Percentiles rank a stretch among this genome's conserved stretches.
Evolutionary conservation across 2,113 vertebrate species (phyloP).

Genomic region (Catharus minimus): DNA sequence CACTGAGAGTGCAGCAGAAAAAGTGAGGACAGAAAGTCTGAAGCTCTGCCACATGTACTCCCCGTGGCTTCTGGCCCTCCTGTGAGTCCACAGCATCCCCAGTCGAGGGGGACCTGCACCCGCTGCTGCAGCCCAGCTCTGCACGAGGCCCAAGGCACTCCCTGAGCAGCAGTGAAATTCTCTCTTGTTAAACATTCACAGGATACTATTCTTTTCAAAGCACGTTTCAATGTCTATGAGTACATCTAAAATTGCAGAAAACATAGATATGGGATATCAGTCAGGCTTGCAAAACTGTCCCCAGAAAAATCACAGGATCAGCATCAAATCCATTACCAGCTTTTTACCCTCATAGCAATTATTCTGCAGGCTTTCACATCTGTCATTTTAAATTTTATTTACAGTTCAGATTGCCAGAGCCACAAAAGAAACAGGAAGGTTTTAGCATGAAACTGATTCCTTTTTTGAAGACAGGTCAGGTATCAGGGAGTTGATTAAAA

Average conservation of each 20-base stretch:
- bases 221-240: not conserved
- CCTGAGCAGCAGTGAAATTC: not conserved
- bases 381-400: not conserved
- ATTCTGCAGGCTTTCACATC: not conserved
- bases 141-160: rapidly evolving
- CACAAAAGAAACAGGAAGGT: not conserved
- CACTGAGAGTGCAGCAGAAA: not conserved
- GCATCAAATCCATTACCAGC: not conserved
- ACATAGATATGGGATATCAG: not conserved
- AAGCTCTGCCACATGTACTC: not conserved
- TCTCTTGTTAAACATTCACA: not conserved
- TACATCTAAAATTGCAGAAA: not conserved
- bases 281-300: not conserved
- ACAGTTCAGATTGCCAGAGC: not conserved
- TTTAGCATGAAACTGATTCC: not conserved
- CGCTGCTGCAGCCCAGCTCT: rapidly evolving
- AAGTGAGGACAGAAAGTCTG: not conserved
- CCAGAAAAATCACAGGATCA: not conserved
- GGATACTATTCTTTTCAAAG: not conserved
- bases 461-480: not conserved
- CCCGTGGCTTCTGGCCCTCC: rapidly evolving
- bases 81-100: rapidly evolving
- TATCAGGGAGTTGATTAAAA: not conserved
- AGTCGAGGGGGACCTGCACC: rapidly evolving
- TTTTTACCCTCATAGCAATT: not conserved